These are phyloP conservation scores for Mionectes olivaceus DNA, from an alignment of 2,797 vertebrate genomes.

Conservation along the genomic window DNA sequence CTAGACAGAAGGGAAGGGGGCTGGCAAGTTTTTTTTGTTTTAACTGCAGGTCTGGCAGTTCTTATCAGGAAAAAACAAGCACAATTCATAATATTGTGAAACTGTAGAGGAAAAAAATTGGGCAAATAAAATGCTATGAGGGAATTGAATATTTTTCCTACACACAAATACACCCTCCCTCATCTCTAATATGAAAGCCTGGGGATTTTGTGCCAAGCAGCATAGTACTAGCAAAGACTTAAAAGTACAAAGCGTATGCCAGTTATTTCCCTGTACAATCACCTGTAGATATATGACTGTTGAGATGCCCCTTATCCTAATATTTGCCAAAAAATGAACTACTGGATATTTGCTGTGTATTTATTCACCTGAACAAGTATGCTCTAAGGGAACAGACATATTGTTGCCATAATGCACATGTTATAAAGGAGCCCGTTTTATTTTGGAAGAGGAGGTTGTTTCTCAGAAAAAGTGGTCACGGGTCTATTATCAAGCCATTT, in stretches of 20 bases:
- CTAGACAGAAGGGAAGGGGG: neutral
- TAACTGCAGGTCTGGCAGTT: neutral
- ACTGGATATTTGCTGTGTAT: neutral
- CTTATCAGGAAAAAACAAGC: neutral
- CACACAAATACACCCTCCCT: neutral
- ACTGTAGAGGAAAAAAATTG: fast-evolving
- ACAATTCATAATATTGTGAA: neutral
- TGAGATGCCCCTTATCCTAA: neutral
- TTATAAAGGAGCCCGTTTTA: neutral
- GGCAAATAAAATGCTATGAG: neutral
- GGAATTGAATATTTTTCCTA: neutral
- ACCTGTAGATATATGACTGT: neutral
- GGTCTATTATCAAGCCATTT: neutral
- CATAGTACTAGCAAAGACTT: neutral
- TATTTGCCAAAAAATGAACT: constrained; percentile 14
- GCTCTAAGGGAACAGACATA: neutral
- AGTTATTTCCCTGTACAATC: neutral
- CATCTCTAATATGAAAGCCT: neutral
- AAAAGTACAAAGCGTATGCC: neutral
- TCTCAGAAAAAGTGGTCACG: neutral
- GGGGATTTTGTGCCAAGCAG: neutral
- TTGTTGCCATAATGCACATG: neutral
- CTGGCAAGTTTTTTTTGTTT: neutral
- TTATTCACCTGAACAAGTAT: neutral
- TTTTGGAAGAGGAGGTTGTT: neutral